Percentiles rank a stretch among this genome's conserved stretches.
phyloP scores from a whole-genome alignment of 2,888 invertebrate species.

The Sclerodermus sp. region DNA sequence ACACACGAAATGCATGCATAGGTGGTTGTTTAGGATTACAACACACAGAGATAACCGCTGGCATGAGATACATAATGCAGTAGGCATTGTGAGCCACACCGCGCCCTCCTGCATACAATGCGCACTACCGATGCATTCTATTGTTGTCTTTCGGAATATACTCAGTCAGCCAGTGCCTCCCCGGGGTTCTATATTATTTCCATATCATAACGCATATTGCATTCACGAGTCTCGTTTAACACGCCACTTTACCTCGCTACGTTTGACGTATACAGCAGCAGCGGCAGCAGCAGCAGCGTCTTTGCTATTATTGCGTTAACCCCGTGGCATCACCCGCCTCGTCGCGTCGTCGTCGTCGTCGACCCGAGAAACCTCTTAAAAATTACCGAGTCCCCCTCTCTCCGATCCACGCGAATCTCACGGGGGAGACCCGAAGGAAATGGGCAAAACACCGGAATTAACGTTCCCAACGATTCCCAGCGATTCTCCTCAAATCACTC shows the following conservation, averaged over 20 bases:
- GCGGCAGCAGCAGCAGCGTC: not conserved
- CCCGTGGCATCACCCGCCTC: no score
- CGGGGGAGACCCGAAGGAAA: no score
- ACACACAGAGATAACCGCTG: conserved; percentile 36
- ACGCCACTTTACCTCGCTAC: conserved; percentile 27
- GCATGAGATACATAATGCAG: conserved; percentile 53
- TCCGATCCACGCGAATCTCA: no score
- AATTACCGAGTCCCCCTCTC: no score
- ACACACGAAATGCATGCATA: conserved; percentile 23
- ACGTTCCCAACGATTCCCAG: no score
- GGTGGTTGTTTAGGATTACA: conserved; percentile 43
- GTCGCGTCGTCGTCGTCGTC: no score
- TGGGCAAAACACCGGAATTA: no score
- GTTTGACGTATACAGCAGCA: conserved; percentile 22
- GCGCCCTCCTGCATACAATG: conserved; percentile 48
- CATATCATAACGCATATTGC: conserved; percentile 39
- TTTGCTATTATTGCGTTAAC: conserved; percentile 33
- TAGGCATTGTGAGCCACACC: conserved; percentile 48
- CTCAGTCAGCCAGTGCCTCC: conserved; percentile 39
- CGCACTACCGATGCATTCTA: conserved; percentile 44
- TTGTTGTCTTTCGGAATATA: conserved; percentile 50
- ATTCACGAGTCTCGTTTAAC: conserved; percentile 33
- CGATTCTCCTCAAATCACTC: no score
- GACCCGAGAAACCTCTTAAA: no score
- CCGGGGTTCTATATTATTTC: conserved; percentile 37